Base-by-base conservation (phyloP, 2,113 vertebrate species). In the Pluvianellus socialis region DNA sequence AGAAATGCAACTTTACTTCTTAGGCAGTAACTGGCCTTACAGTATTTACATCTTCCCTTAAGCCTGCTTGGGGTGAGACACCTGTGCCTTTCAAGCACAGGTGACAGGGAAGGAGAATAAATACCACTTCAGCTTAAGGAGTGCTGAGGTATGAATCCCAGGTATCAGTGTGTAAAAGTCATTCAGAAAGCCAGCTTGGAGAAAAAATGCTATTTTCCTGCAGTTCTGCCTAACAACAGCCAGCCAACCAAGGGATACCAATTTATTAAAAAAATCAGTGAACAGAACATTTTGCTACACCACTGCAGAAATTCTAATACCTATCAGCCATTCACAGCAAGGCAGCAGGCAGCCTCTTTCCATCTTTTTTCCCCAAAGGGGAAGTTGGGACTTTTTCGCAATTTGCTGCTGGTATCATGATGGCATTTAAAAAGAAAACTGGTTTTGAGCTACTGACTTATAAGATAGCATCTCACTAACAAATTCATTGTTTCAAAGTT, bases 401-500 rank as follows among this genome's bases (percentile, higher is more conserved):
- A 76, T 79, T 90, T 85, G 77, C 14, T 93, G 66, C 71, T 80
- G 30, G 55, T 59, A 93, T 77, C 70, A 72, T 19, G 82, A 87
- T 42, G 90, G 70, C 10, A 59, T 59, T 91, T 87, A 32, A 92
- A 97, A 92, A 88, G 62, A 56, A 76, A 94, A 76, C 50, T 49
- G 56, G 14, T 74, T 94, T 79, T 95, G 70, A 94, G 85, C 66
- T 88, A 90, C 80, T 82, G 68, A 92, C 89, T 96, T 82, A 86
- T 44, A 72, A 85, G 79, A 91, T 62, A 94, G 59, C 70, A 87
- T 67, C 77, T 86, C 56, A 79, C 68, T 92, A 94, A 96, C 65
- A 92, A 92, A 96, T 83, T 86, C 66, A 71, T 19, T 88, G 58
- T 88, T 95, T 88, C 80, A 89, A 83, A 95, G 66, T 11, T 73